phyloP scores from a whole-genome alignment of 2,113 vertebrate species.

The Nothobranchius furzeri region DNA sequence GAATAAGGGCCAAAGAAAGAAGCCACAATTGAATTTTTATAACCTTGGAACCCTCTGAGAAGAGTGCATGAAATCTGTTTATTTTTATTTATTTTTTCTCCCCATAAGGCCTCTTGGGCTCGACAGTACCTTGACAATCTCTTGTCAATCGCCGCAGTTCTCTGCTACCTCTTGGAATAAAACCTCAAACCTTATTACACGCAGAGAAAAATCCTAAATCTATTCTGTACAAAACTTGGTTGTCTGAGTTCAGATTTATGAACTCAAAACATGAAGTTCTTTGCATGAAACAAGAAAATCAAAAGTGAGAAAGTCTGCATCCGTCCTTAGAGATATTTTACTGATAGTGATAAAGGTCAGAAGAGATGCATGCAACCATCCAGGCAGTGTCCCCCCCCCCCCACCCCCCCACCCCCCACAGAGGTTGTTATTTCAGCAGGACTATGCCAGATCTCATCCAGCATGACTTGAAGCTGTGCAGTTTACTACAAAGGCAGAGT shows the following conservation, averaged over 20 bases:
- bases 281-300: too few relatives aligned
- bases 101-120: neutral
- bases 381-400: neutral
- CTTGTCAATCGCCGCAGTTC: neutral
- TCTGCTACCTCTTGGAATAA: neutral
- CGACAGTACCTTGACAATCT: neutral
- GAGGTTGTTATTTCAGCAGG: neutral
- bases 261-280: too few relatives aligned
- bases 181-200: neutral
- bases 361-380: neutral
- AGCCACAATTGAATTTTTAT: too few relatives aligned
- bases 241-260: too few relatives aligned
- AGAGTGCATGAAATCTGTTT: neutral
- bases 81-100: too few relatives aligned
- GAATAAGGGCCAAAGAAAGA: too few relatives aligned
- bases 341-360: neutral
- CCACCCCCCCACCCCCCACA: neutral
- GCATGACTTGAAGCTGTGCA: neutral
- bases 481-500: neutral
- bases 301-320: neutral
- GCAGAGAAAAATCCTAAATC: neutral
- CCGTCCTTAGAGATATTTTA: neutral
- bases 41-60: too few relatives aligned
- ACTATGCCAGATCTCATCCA: neutral
- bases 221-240: neutral